Evolutionary conservation across 2,797 vertebrate genomes (phyloP).

Genomic region (Brotula barbata): DNA sequence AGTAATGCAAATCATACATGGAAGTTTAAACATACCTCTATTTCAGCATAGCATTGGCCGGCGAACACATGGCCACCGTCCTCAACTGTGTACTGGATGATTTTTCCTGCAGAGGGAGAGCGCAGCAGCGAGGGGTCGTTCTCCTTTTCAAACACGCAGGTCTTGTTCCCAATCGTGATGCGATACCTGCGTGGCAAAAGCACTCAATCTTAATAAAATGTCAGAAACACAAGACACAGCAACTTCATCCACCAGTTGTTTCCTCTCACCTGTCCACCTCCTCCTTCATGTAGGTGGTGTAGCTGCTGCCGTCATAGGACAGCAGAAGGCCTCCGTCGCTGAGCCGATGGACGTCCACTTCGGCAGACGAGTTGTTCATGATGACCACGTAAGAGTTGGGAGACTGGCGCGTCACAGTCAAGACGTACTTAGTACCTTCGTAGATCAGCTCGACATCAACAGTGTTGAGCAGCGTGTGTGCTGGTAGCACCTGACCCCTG

Average conservation of each 20-base stretch:
- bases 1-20: not conserved
- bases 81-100: constrained; percentile 96
- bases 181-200: constrained; percentile 83
- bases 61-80: constrained; percentile 96
- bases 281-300: constrained; percentile 99
- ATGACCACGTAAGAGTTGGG: constrained; percentile 97
- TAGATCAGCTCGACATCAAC: constrained; percentile 97
- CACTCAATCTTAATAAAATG: not conserved
- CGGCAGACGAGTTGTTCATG: constrained; percentile 91
- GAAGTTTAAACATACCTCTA: constrained; percentile 82
- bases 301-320: constrained; percentile 97
- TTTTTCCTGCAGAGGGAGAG: constrained; percentile 93
- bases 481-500: constrained; percentile 95
- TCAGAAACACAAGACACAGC: too few species aligned
- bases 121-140: constrained; percentile 95
- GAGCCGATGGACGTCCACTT: constrained; percentile 94
- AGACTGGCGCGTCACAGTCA: constrained; percentile 96
- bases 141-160: constrained; percentile 98
- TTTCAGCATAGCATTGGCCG: constrained; percentile 96
- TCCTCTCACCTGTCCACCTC: constrained; percentile 90
- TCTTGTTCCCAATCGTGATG: constrained; percentile 99
- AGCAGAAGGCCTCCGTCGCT: constrained; percentile 94
- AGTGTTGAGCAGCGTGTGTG: constrained; percentile 94
- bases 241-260: too few species aligned
- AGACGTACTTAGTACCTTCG: constrained; percentile 90